Evolutionary conservation across 2,888 invertebrate species (phyloP).

Genomic region (Chirona hameri): DNA sequence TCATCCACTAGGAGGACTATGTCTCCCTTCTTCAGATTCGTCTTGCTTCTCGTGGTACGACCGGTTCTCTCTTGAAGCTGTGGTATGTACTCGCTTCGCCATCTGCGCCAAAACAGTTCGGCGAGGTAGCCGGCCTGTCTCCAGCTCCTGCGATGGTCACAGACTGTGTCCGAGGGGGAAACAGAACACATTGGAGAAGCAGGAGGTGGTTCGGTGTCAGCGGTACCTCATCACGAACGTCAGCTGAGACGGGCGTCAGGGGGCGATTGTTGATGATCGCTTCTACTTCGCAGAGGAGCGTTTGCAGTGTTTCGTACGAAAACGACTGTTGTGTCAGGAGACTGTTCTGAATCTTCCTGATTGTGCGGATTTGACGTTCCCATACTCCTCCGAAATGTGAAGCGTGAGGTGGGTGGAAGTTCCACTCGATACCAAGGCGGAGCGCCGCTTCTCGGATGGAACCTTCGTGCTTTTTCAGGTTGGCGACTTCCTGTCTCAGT

Average conservation of each 20-base stretch:
- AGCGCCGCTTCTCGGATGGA: not conserved
- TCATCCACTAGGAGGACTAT: not conserved
- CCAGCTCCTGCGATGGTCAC: conserved; percentile 25
- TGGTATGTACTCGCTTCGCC: conserved; percentile 4
- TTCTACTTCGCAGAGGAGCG: conserved; percentile 25
- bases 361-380: conserved; percentile 31
- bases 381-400: conserved; percentile 33
- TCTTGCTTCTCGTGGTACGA: not conserved
- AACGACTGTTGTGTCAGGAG: not conserved
- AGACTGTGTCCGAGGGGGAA: not conserved
- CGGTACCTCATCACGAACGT: conserved; percentile 13
- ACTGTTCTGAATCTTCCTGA: conserved; percentile 10
- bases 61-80: not conserved
- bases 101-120: conserved; percentile 29
- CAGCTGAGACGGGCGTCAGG: conserved; percentile 23
- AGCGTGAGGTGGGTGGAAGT: conserved; percentile 25
- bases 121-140: conserved; percentile 26
- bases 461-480: not conserved
- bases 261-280: conserved; percentile 27
- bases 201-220: conserved; percentile 32
- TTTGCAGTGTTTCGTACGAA: not conserved
- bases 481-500: not conserved
- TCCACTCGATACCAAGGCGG: not conserved
- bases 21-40: conserved; percentile 5
- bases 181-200: not conserved